Percentiles rank a stretch among this genome's conserved stretches.
Conservation (phyloP, 2,797 vertebrate species). For the Premnoplex brunnescens region DNA sequence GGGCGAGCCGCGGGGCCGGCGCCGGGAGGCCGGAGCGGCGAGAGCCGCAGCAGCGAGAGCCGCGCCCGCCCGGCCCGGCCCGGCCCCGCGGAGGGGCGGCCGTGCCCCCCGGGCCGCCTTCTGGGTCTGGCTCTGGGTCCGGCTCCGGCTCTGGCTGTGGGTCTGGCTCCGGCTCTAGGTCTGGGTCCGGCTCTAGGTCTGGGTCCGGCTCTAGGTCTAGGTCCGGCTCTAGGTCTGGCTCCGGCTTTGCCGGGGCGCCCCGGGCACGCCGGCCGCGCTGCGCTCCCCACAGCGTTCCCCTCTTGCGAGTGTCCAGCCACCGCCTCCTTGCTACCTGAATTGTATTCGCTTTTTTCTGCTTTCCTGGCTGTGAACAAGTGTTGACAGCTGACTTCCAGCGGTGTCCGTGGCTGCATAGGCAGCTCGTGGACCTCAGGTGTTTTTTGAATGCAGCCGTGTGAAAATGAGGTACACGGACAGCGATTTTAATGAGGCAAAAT, state of each 20-base stretch:
- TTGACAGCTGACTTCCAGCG: neutral
- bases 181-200: no score
- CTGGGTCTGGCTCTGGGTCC: no score
- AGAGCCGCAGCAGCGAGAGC: no score
- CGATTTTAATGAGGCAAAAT: rapidly evolving
- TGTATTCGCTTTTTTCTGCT: rapidly evolving
- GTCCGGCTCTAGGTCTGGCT: no score
- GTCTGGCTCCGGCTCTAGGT: no score
- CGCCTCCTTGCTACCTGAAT: rapidly evolving
- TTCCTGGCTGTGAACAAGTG: rapidly evolving
- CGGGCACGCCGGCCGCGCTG: no score
- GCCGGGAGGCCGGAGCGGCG: neutral
- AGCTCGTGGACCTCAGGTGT: neutral
- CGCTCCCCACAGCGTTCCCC: no score
- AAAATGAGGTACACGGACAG: rapidly evolving
- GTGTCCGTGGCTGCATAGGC: neutral
- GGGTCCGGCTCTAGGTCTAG: no score
- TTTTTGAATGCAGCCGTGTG: neutral
- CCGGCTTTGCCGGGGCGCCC: no score
- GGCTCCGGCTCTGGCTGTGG: no score
- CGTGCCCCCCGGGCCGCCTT: neutral
- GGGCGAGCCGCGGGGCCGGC: neutral
- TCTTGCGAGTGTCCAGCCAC: rapidly evolving
- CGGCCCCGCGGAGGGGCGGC: neutral
- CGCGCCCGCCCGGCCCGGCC: neutral